Conservation (phyloP, 2,888 invertebrate species). For the Pollenia griseotomentosa region DNA sequence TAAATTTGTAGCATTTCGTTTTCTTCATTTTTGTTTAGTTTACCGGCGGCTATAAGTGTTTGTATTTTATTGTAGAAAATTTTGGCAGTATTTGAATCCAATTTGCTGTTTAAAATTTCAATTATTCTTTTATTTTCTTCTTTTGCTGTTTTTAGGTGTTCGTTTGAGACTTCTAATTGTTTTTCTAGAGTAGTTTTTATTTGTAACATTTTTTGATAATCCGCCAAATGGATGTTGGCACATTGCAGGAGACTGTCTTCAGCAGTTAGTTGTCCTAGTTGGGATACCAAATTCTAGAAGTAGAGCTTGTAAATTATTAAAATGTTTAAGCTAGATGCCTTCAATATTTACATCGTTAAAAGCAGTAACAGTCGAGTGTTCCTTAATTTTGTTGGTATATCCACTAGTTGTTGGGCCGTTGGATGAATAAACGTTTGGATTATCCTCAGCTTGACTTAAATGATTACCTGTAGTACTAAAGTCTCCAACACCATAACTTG, state of each 20-base stretch:
- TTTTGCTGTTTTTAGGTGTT: constrained; percentile 73
- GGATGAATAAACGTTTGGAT: not conserved
- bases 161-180: constrained; percentile 75
- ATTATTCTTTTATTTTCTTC: constrained; percentile 77
- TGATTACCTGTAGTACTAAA: not conserved
- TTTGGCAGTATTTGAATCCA: constrained; percentile 76
- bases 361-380: not conserved
- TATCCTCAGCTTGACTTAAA: not conserved
- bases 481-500: not conserved
- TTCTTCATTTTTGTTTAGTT: constrained; percentile 78
- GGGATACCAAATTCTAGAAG: constrained; percentile 17
- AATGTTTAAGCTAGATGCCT: not conserved
- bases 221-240: constrained; percentile 76
- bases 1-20: constrained; percentile 77
- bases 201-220: constrained; percentile 76
- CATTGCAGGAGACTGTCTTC: constrained; percentile 79
- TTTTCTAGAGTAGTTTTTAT: constrained; percentile 77
- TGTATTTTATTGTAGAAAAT: constrained; percentile 77
- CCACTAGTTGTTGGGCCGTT: constrained; percentile 2
- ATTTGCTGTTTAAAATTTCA: constrained; percentile 76
- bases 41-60: constrained; percentile 75
- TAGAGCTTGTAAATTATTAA: not conserved
- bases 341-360: not conserved
- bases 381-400: not conserved
- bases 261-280: constrained; percentile 53